Percentiles rank a stretch among this genome's conserved stretches.
Conservation (phyloP, 2,113 vertebrate species). For the Leucopsar rothschildi region DNA sequence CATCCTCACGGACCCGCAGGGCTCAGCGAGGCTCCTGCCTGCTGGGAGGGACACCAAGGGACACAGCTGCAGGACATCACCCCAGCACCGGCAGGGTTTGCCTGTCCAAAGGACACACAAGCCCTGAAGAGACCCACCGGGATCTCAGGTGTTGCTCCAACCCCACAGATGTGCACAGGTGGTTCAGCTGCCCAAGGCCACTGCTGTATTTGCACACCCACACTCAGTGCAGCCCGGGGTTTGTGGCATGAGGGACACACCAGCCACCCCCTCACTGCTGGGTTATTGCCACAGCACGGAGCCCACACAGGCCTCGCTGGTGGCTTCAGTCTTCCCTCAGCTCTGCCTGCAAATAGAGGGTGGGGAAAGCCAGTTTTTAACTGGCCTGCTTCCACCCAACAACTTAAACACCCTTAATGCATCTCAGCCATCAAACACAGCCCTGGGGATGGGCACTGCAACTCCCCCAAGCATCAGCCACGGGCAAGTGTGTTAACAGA, state of each 20-base stretch:
- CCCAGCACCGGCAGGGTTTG: background rate
- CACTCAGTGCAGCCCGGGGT: background rate
- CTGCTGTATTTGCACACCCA: background rate
- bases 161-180: rapidly evolving
- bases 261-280: background rate
- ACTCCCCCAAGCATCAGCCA: background rate
- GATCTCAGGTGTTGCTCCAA: background rate
- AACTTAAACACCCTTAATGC: background rate
- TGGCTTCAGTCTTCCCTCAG: background rate
- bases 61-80: background rate
- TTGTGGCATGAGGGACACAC: background rate
- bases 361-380: background rate
- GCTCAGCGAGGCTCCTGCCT: rapidly evolving
- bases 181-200: background rate
- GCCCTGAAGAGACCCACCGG: background rate
- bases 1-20: rapidly evolving
- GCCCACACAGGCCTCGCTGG: background rate
- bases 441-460: background rate
- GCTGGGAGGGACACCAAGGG: background rate
- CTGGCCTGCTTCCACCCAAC: background rate
- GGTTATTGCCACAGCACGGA: background rate
- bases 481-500: rapidly evolving
- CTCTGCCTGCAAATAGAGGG: background rate
- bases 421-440: background rate
- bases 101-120: rapidly evolving